phyloP scores from a whole-genome alignment of 2,888 invertebrate genomes.

The Panopea generosa region DNA sequence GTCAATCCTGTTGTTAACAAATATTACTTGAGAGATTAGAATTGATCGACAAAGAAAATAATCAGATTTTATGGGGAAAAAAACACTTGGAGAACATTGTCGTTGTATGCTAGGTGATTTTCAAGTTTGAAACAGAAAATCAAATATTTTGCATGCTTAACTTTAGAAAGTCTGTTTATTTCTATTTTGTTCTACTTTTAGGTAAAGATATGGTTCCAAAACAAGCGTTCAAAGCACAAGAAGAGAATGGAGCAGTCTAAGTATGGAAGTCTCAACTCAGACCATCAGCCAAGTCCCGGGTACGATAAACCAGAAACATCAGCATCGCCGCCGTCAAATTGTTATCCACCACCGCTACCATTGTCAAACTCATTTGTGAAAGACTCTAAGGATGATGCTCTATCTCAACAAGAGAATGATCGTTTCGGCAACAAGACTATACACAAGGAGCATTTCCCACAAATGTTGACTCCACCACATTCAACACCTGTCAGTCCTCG shows the following conservation, averaged over 20 bases:
- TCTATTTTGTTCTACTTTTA: too few relatives aligned
- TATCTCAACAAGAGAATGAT: constrained; percentile 65
- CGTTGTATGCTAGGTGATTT: too few relatives aligned
- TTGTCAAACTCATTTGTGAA: constrained; percentile 17
- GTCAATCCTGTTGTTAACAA: too few relatives aligned
- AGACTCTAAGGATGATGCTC: constrained; percentile 60
- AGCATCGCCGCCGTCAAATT: constrained; percentile 65
- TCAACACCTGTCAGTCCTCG: constrained; percentile 74
- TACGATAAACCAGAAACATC: constrained; percentile 60
- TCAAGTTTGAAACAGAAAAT: too few relatives aligned
- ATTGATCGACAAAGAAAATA: too few relatives aligned
- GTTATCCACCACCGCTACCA: too few relatives aligned
- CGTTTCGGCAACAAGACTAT: constrained; percentile 56
- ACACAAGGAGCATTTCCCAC: constrained; percentile 53
- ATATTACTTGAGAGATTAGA: too few relatives aligned
- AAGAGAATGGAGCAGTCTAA: constrained; percentile 78
- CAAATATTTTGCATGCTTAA: too few relatives aligned
- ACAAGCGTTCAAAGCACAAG: constrained; percentile 76
- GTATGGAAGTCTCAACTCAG: too few relatives aligned
- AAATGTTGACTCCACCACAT: constrained; percentile 66
- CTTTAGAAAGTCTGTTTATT: too few relatives aligned
- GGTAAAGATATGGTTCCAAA: constrained; percentile 79
- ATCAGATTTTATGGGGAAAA: too few relatives aligned
- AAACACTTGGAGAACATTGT: too few relatives aligned
- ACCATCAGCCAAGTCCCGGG: constrained; percentile 47